Percentiles rank a stretch among this genome's conserved stretches.
Evolutionary conservation across 2,888 invertebrate genomes (phyloP).

Genomic region (Eulithis prunata): DNA sequence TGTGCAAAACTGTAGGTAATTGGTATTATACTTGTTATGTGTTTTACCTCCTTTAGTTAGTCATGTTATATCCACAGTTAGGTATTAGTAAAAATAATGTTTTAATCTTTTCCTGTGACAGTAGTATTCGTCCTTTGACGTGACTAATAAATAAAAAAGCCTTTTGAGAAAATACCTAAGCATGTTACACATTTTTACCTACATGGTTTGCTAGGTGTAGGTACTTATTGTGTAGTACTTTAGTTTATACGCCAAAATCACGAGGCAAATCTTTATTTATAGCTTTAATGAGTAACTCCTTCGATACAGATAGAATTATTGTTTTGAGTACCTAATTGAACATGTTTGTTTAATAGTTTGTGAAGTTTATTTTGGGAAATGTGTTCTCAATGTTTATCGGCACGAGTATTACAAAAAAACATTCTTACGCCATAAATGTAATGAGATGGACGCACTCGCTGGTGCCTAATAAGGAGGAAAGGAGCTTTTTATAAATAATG

Average conservation of each 20-base stretch:
- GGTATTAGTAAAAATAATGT: too few species aligned
- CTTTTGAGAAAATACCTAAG: too few species aligned
- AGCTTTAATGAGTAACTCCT: constrained; percentile 30
- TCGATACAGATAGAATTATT: constrained; percentile 31
- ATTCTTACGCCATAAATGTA: constrained; percentile 22
- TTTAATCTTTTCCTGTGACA: too few species aligned
- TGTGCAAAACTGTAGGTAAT: too few species aligned
- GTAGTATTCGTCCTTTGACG: too few species aligned
- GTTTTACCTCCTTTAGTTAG: too few species aligned
- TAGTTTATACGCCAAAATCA: constrained; percentile 9
- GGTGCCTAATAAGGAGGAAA: constrained; percentile 17
- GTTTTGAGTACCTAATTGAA: constrained; percentile 32
- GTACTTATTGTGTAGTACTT: constrained; percentile 5
- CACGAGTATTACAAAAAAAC: constrained; percentile 23
- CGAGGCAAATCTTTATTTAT: constrained; percentile 23
- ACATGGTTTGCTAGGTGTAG: too few species aligned
- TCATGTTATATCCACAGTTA: too few species aligned
- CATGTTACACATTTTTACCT: too few species aligned
- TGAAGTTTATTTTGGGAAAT: constrained; percentile 26
- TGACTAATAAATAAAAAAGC: too few species aligned
- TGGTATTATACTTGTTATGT: too few species aligned
- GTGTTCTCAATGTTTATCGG: constrained; percentile 21
- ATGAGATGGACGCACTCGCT: background rate
- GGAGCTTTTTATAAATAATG: constrained; percentile 2
- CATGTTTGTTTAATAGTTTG: constrained; percentile 30